These are phyloP conservation scores for Cremastobaeus sp. DNA, from an alignment of 2,888 invertebrate species.

Conservation along the genomic window DNA sequence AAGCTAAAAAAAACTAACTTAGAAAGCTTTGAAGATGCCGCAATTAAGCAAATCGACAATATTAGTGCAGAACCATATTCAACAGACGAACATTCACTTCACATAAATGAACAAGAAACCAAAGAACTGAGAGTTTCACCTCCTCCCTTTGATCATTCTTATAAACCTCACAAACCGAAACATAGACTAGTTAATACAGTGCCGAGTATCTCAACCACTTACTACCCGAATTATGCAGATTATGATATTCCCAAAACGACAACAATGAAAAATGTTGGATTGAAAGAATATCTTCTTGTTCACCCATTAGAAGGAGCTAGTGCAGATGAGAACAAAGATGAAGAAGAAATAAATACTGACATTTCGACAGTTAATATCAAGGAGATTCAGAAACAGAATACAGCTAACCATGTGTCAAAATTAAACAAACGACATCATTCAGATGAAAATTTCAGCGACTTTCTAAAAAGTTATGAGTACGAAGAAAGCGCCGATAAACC, in stretches of 20 bases:
- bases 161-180: conserved; percentile 66
- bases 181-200: conserved; percentile 35
- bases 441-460: too few relatives aligned
- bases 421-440: too few relatives aligned
- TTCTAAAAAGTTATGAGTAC: too few relatives aligned
- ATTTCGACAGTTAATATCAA: too few relatives aligned
- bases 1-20: conserved; percentile 15
- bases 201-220: not conserved
- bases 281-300: conserved; percentile 20
- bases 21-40: conserved; percentile 41
- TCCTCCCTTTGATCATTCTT: conserved; percentile 70
- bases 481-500: not conserved
- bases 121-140: conserved; percentile 70
- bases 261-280: not conserved
- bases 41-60: conserved; percentile 24
- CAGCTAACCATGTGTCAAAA: too few relatives aligned
- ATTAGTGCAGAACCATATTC: conserved; percentile 51
- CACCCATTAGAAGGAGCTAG: conserved; percentile 18
- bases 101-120: conserved; percentile 66
- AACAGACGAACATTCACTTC: conserved; percentile 56
- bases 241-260: not conserved
- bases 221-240: conserved; percentile 4
- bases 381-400: too few relatives aligned
- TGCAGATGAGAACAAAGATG: not conserved
- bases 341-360: conserved; percentile 28